Percentiles rank a stretch among this genome's conserved stretches.
These are phyloP conservation scores for Chrysemys picta DNA, from an alignment of 2,113 vertebrate genomes.

Conservation along the genomic window DNA sequence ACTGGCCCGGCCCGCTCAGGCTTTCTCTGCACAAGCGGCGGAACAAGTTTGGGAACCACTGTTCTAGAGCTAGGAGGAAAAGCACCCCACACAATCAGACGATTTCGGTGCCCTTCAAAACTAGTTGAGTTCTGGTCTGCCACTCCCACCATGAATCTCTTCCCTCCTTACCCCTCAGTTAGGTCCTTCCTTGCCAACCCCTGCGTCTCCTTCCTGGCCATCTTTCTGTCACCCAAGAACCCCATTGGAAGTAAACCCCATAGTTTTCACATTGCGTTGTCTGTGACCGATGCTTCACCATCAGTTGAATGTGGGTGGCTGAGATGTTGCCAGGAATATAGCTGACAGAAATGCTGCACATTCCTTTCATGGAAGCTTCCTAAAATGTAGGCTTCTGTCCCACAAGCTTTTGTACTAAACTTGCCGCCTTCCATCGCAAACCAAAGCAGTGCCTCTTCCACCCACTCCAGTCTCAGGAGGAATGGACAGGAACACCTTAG, in stretches of 20 bases:
- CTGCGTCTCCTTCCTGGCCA: not conserved
- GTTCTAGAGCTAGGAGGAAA: not conserved
- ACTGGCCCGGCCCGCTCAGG: too few relatives aligned
- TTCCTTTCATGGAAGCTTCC: not conserved
- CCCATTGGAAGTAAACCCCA: not conserved
- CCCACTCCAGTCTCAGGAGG: not conserved
- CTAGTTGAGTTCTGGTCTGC: not conserved
- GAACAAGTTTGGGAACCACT: too few relatives aligned
- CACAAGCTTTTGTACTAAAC: not conserved
- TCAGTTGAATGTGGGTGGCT: not conserved
- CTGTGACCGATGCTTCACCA: not conserved
- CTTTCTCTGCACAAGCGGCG: too few relatives aligned
- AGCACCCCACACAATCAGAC: not conserved
- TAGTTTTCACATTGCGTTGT: fast-evolving
- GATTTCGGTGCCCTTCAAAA: not conserved
- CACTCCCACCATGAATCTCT: not conserved
- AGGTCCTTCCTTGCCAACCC: not conserved
- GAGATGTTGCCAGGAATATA: not conserved
- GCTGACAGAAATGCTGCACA: not conserved
- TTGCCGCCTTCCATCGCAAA: not conserved
- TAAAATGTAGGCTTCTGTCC: not conserved
- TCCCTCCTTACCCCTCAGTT: not conserved
- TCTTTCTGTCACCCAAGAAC: not conserved
- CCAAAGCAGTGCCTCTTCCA: not conserved
- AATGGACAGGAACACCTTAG: not conserved